A percentile compares a stretch with the other conserved stretches of the same genome.
phyloP scores from a whole-genome alignment of 2,888 invertebrate species.

The Drosophila austrosaltans region DNA sequence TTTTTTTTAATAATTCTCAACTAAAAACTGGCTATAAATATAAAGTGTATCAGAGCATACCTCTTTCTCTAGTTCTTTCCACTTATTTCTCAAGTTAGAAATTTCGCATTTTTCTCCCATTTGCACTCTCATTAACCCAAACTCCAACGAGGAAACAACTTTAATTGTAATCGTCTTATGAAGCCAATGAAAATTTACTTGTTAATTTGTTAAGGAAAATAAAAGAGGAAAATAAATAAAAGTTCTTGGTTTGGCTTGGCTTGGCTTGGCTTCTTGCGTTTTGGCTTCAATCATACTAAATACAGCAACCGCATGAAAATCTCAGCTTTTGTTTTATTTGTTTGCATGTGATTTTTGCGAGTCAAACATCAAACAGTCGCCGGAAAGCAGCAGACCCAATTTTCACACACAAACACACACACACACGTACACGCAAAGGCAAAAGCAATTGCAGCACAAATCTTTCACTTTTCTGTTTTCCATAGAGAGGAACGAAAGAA shows the following conservation, averaged over 20 bases:
- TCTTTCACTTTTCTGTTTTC: slow-evolving; percentile 58
- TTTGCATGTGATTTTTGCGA: slow-evolving; percentile 53
- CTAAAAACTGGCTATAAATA: no score
- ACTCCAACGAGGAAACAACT: not conserved
- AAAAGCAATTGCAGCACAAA: slow-evolving; percentile 63
- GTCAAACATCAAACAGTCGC: slow-evolving; percentile 39
- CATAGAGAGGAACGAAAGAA: slow-evolving; percentile 9
- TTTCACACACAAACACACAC: slow-evolving; percentile 51
- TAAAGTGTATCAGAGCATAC: no score
- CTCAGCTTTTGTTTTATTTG: slow-evolving; percentile 58
- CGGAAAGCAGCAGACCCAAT: slow-evolving; percentile 53
- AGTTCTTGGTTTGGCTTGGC: slow-evolving; percentile 22
- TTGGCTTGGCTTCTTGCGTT: slow-evolving; percentile 45
- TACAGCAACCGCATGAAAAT: slow-evolving; percentile 63
- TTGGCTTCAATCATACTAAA: slow-evolving; percentile 58
- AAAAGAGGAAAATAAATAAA: slow-evolving; percentile 1
- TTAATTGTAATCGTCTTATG: not conserved
- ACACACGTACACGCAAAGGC: slow-evolving; percentile 28
- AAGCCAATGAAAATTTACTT: slow-evolving; percentile 8
- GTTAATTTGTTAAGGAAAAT: slow-evolving; percentile 19
- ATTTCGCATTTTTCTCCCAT: not conserved
- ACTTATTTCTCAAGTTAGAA: no score
- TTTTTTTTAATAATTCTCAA: no score
- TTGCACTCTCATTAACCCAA: not conserved
- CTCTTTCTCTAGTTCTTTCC: no score